Conservation (phyloP, 2,888 invertebrate species). For the Venustoraphidia nigricollis region DNA sequence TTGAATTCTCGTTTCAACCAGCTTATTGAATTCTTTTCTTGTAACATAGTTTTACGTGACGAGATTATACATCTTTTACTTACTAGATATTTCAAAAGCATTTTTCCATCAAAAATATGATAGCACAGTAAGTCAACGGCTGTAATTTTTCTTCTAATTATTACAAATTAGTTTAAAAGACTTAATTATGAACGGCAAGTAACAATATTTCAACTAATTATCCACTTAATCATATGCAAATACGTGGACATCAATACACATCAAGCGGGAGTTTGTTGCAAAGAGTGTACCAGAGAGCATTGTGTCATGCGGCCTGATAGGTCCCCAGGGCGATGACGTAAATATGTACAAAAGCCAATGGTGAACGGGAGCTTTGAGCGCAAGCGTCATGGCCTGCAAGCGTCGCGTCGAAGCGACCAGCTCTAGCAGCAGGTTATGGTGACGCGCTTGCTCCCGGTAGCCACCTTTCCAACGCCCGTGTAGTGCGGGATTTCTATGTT, state of each 20-base stretch:
- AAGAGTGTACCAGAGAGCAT: neutral
- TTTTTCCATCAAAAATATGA: too few species aligned
- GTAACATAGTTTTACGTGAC: too few species aligned
- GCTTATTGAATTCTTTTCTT: too few species aligned
- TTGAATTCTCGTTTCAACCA: too few species aligned
- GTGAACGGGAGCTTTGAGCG: neutral
- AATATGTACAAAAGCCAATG: conserved; percentile 1
- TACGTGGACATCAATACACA: neutral
- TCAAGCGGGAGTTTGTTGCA: neutral
- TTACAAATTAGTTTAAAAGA: neutral
- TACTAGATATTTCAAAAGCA: too few species aligned
- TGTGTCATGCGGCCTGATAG: neutral
- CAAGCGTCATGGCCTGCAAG: neutral
- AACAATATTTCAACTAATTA: neutral
- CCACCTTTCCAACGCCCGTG: neutral
- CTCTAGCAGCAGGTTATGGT: neutral
- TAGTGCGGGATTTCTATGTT: conserved; percentile 4
- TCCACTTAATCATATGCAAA: neutral
- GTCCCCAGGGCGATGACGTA: conserved; percentile 5
- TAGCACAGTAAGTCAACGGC: too few species aligned
- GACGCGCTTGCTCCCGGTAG: neutral
- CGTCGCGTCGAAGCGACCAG: neutral
- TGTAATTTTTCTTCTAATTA: neutral
- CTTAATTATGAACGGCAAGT: neutral
- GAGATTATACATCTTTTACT: too few species aligned